Percentiles rank a stretch among this genome's conserved stretches.
phyloP scores from a whole-genome alignment of 2,888 invertebrate species.

The Elysia crispata region DNA sequence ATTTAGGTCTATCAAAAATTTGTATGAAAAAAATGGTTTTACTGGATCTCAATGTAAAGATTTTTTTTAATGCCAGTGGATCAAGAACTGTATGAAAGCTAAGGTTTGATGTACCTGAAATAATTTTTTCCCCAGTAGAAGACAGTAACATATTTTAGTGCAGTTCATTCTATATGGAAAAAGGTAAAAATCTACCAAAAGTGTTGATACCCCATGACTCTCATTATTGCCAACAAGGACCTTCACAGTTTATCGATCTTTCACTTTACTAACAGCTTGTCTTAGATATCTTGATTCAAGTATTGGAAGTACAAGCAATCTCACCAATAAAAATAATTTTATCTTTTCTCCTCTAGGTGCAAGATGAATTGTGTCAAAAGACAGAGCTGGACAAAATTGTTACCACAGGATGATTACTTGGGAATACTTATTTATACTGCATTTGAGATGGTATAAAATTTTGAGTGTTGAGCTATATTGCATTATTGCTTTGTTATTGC shows the following conservation, averaged over 20 bases:
- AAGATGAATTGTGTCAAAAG: constrained; percentile 45
- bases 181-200: too few species aligned
- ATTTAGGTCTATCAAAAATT: neutral
- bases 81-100: too few species aligned
- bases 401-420: constrained; percentile 34
- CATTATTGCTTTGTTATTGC: too few species aligned
- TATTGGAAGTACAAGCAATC: neutral
- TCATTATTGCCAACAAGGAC: too few species aligned
- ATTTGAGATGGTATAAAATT: too few species aligned
- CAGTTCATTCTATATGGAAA: too few species aligned
- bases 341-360: constrained; percentile 39
- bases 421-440: too few species aligned
- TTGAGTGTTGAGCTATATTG: too few species aligned
- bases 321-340: neutral
- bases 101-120: too few species aligned
- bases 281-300: neutral
- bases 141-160: too few species aligned
- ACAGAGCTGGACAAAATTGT: constrained; percentile 40
- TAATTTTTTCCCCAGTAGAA: too few species aligned
- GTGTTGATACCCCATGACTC: too few species aligned
- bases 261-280: neutral
- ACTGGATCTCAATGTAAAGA: neutral
- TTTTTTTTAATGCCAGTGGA: neutral
- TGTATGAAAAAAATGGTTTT: neutral
- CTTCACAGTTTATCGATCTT: neutral